Evolutionary conservation across 2,888 invertebrate species (phyloP).

Genomic region (Philaethria dido): DNA sequence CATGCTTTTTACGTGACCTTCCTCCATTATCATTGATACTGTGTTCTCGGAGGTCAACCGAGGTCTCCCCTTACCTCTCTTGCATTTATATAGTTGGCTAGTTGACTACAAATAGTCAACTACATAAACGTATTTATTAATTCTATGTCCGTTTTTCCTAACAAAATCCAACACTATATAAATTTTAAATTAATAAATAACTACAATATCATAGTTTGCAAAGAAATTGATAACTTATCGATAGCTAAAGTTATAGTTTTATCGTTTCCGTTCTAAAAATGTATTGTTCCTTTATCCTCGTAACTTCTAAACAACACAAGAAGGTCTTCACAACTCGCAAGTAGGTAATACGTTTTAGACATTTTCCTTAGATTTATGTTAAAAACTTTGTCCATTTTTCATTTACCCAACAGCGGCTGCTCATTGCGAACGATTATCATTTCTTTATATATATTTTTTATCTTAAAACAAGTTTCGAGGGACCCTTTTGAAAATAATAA

Average conservation of each 20-base stretch:
- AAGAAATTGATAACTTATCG: background rate
- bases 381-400: conserved; percentile 79
- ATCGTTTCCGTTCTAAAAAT: background rate
- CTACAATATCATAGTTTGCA: too few species aligned
- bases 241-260: background rate
- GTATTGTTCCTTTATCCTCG: conserved; percentile 11
- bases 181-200: too few species aligned
- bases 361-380: conserved; percentile 78
- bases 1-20: too few species aligned
- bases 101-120: too few species aligned
- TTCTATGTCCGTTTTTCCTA: too few species aligned
- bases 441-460: conserved; percentile 45
- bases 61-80: too few species aligned
- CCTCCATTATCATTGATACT: too few species aligned
- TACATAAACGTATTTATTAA: too few species aligned
- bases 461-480: conserved; percentile 53
- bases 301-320: conserved; percentile 32
- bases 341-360: conserved; percentile 69
- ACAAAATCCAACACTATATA: too few species aligned
- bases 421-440: conserved; percentile 78
- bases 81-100: too few species aligned
- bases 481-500: conserved; percentile 45
- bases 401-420: conserved; percentile 64
- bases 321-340: conserved; percentile 49
- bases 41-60: too few species aligned